Base-by-base conservation (phyloP, 2,113 vertebrate species). In the Hirundichthys speculiger region DNA sequence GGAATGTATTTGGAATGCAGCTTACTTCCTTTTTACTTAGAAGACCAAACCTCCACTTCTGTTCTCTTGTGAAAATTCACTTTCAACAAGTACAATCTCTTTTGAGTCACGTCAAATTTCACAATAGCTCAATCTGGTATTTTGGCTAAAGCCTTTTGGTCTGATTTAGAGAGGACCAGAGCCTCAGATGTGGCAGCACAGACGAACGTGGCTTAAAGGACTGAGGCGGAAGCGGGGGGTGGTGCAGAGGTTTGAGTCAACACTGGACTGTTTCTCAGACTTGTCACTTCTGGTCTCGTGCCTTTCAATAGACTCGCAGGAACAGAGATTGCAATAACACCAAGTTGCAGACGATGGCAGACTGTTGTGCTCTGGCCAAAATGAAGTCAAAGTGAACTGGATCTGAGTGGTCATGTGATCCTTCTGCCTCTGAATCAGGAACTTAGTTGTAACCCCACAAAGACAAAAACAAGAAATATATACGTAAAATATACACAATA, bases 1-100 rank as follows among this genome's bases (percentile, higher is more conserved):
- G 70, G 75, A 84, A 85, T 86, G 79, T 73, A 43, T 22, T 11
- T 71, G 73, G 80, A 84, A 88, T 80, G 63, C 62, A 51, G 20
- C 61, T 30, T 9, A 68, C 82, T 84, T 88, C 80, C 84, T 77
- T 13, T 75, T 46, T 16, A 42, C 13, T 46, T 34, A 10, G 62
- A 59, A 59, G 22, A 75, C 45, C 49, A 68, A 74, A 45, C 74
- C 69, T 69, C 68, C 63, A 50, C 20, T 19, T 30, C 38, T 60
- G 48, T 58, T 54, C 50, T 58, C 24, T 18, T 42, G 25, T 16
- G 24, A 16, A 42, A 41, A 12, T 18, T 55, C 49, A 38, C 16
- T 22, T 16, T 19, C n/a, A 69, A 57, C 57, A 60, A 64, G 19
- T 20, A 1, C 5, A 67, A 47, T 24, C 14, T 60, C 27, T 40